Percentiles rank a stretch among this genome's conserved stretches.
Conservation (phyloP, 2,797 vertebrate species). For the Paratrypauchen microcephalus region DNA sequence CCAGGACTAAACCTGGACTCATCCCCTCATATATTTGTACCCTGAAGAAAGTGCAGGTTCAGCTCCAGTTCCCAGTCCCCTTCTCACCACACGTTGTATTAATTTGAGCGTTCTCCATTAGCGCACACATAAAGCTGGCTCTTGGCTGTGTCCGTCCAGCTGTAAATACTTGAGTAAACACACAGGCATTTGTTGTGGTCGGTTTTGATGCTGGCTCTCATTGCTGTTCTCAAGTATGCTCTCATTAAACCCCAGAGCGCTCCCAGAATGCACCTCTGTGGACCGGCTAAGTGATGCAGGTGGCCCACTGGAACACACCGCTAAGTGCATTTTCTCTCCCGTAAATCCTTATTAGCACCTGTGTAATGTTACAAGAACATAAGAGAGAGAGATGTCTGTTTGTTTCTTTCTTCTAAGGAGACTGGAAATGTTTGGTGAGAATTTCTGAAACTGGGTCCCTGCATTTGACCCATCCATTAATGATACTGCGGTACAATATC, state of each 20-base stretch:
- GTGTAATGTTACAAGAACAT: slow-evolving; percentile 42
- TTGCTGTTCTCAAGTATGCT: slow-evolving; percentile 36
- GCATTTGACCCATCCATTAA: no score
- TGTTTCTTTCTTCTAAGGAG: neutral
- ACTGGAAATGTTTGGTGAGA: neutral
- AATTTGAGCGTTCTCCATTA: slow-evolving; percentile 36
- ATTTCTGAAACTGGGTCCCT: neutral
- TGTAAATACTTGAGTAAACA: slow-evolving; percentile 63
- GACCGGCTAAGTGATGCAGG: slow-evolving; percentile 60
- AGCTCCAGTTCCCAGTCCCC: slow-evolving; percentile 10
- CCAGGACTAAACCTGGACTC: no score
- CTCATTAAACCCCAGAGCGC: slow-evolving; percentile 56
- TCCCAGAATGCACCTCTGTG: slow-evolving; percentile 53
- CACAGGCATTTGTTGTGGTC: slow-evolving; percentile 56
- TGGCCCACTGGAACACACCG: slow-evolving; percentile 52
- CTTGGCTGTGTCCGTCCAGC: slow-evolving; percentile 26
- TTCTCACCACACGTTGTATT: slow-evolving; percentile 24
- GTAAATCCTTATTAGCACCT: slow-evolving; percentile 49
- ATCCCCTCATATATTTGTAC: no score
- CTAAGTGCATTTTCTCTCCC: slow-evolving; percentile 42
- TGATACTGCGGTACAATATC: no score
- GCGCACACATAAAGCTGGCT: slow-evolving; percentile 40
- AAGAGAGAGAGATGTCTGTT: slow-evolving; percentile 18
- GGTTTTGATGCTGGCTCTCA: slow-evolving; percentile 32
- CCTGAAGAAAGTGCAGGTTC: neutral